Conservation (phyloP, 2,113 vertebrate species). For the Mirza zaza region DNA sequence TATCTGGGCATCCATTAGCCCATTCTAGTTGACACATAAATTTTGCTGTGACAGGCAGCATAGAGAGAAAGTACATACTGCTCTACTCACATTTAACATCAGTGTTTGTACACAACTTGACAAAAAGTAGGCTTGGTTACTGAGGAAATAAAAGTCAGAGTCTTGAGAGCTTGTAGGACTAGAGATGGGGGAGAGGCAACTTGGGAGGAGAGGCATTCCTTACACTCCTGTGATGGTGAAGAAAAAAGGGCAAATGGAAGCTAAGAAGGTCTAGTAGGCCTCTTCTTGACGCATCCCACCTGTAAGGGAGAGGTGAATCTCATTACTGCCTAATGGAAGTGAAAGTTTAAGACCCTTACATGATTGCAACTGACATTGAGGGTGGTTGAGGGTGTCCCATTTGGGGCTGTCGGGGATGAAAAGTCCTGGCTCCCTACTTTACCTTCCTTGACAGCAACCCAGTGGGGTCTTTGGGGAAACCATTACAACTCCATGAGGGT, state of each 20-base stretch:
- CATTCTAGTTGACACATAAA: neutral
- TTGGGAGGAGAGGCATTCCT: neutral
- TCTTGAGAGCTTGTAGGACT: neutral
- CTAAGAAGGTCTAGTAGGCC: neutral
- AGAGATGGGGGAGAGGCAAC: neutral
- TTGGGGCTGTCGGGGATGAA: neutral
- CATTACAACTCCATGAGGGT: neutral
- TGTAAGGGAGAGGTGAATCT: neutral
- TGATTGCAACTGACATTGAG: neutral
- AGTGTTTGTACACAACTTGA: neutral
- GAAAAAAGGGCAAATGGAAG: neutral
- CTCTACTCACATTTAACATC: neutral
- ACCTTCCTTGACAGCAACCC: neutral
- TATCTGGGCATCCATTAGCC: neutral
- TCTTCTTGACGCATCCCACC: neutral
- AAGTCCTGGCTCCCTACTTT: neutral
- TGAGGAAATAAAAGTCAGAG: neutral
- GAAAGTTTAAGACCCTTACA: neutral
- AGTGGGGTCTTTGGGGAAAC: neutral
- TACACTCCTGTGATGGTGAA: neutral
- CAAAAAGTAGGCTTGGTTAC: neutral
- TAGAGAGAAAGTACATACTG: neutral
- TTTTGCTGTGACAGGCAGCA: neutral
- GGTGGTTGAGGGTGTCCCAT: neutral
- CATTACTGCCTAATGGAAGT: neutral